Evolutionary conservation across 2,888 invertebrate species (phyloP), one percentile per base, ranked within the genome.

Genomic region (Carcina quercana): DNA sequence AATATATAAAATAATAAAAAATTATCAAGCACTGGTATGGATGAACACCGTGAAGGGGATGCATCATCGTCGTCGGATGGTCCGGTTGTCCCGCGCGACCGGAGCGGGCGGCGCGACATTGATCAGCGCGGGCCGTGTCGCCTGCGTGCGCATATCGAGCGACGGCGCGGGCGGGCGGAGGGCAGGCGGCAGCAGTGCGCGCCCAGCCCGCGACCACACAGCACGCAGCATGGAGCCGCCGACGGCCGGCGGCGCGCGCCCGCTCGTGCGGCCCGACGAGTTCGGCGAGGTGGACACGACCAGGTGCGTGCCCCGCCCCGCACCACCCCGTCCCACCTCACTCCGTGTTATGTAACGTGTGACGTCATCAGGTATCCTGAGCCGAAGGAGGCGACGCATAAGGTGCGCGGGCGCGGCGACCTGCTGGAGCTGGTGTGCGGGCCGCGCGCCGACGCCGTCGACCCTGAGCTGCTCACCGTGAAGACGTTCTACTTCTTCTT

Each of bases 401-500:
- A 95, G 80, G 93, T 95, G 52, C 91, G 95, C 45, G 95, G 95
- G 21, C 91, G 90, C 66, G 90, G 92, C 47, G 96, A 95, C 70
- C 65, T 95, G 49, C 74, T 96, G 50, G 95, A 96, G 82, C 87
- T 91, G 72, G 71, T 95, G 44, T 92, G 91, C 65, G 93, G 94
- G 17, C n/a, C n/a, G n/a, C n/a, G n/a, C n/a, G 92, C 94, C 1
- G 79, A 68, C 41, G 85, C 91, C 19, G 91, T 96, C 22, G 95
- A 97, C 71, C 94, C 93, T 51, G 96, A 97, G 71, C 85, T 99
- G 31, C 87, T 98, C 47, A 92, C 97, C 32, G 96, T 97, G 50
- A 98, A 99, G 79, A 92, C 95, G 13, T 99, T 99, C 80, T 99
- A 99, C 74, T 98, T 99, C 83, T 98, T 98, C 87, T 99, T 98